These are phyloP conservation scores for Oryctes rhinoceros DNA, from an alignment of 1,140 invertebrate species.

Conservation along the genomic window DNA sequence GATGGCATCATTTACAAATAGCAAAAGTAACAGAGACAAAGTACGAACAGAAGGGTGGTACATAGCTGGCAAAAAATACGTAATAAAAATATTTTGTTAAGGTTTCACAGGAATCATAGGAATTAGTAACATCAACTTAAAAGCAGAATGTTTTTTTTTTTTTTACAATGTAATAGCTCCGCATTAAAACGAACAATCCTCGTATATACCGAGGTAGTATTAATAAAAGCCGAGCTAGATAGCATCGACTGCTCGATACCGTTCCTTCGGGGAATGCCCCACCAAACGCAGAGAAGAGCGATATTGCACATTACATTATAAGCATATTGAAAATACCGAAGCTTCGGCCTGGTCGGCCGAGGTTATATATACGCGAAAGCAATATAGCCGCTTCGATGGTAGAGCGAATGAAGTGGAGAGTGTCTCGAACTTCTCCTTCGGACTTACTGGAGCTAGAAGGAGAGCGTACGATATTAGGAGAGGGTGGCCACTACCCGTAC, in stretches of 20 bases:
- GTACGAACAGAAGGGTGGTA: too few species aligned
- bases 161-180: too few species aligned
- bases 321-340: conserved; percentile 35
- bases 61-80: too few species aligned
- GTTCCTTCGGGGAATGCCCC: conserved; percentile 12
- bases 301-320: conserved; percentile 25
- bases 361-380: not conserved
- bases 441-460: conserved; percentile 13
- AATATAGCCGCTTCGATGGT: conserved; percentile 1
- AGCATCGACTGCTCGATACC: not conserved
- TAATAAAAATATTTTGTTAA: too few species aligned
- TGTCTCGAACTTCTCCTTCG: not conserved
- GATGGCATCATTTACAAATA: too few species aligned
- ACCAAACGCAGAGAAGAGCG: not conserved
- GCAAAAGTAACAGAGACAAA: too few species aligned
- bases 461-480: conserved; percentile 9
- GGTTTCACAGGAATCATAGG: too few species aligned
- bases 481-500: not conserved
- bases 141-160: too few species aligned
- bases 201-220: not conserved
- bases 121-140: too few species aligned
- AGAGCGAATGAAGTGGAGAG: conserved; percentile 17
- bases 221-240: not conserved
- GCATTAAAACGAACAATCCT: too few species aligned
- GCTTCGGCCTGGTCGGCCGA: not conserved